Evolutionary conservation across 2,797 vertebrate genomes (phyloP).

Genomic region (Nyctibius grandis): DNA sequence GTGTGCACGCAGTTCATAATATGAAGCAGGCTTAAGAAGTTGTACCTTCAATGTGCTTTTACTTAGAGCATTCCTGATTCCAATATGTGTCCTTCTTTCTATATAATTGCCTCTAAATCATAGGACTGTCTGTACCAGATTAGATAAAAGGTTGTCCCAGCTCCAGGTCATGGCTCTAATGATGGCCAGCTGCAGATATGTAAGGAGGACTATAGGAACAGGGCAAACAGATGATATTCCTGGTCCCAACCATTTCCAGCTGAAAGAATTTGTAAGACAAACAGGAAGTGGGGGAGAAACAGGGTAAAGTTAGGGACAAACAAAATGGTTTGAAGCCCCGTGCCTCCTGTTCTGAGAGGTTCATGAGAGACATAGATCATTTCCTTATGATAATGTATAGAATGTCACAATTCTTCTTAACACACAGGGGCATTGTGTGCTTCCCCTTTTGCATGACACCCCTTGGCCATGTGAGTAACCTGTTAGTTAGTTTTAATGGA

Average conservation of each 20-base stretch:
- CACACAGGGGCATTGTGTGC: background rate
- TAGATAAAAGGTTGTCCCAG: background rate
- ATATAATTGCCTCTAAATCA: background rate
- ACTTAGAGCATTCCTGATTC: background rate
- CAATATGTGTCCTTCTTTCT: background rate
- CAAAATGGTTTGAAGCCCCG: background rate
- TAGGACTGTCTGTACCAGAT: background rate
- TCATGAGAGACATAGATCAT: background rate
- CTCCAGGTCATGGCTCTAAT: background rate
- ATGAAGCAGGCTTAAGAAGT: background rate
- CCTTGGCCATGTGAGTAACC: background rate
- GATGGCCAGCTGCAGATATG: background rate
- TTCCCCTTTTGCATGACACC: background rate
- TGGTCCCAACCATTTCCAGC: background rate
- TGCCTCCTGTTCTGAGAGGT: background rate
- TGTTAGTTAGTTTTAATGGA: background rate
- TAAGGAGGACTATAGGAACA: background rate
- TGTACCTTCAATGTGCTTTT: background rate
- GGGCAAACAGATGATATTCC: background rate
- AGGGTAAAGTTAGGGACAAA: background rate
- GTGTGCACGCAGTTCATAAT: background rate
- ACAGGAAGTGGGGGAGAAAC: background rate
- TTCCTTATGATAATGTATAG: background rate
- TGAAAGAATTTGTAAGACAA: background rate
- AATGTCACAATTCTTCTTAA: background rate